Evolutionary conservation across 2,113 vertebrate genomes (phyloP).

Genomic region (Petrocephalus zakoni): DNA sequence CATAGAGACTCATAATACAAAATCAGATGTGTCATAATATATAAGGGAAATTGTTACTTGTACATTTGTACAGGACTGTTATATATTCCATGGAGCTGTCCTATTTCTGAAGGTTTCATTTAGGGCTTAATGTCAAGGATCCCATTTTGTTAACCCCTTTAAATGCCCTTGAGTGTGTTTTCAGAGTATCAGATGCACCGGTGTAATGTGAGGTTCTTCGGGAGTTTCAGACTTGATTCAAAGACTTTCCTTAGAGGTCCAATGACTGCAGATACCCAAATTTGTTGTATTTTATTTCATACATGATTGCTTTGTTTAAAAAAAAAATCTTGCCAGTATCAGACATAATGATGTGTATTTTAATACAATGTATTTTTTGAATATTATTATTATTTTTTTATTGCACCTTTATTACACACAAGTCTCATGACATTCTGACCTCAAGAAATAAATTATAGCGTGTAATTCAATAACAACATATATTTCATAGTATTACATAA

Average conservation of each 20-base stretch:
- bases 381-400: too few relatives aligned
- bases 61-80: background rate
- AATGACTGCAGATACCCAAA: background rate
- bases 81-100: background rate
- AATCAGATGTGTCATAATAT: background rate
- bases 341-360: background rate
- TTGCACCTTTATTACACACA: background rate
- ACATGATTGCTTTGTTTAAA: background rate
- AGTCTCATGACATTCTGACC: background rate
- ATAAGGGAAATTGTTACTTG: background rate
- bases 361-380: background rate
- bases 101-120: conserved; percentile 4
- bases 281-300: background rate
- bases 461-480: background rate
- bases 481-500: background rate
- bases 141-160: background rate
- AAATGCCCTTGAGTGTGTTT: background rate
- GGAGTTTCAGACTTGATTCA: background rate
- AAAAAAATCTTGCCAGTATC: background rate
- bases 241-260: background rate
- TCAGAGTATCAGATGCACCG: background rate
- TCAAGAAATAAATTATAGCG: background rate
- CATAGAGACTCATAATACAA: background rate
- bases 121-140: background rate
- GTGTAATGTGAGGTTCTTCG: background rate